phyloP scores from a whole-genome alignment of 2,797 vertebrate genomes.

The Diceros bicornis region DNA sequence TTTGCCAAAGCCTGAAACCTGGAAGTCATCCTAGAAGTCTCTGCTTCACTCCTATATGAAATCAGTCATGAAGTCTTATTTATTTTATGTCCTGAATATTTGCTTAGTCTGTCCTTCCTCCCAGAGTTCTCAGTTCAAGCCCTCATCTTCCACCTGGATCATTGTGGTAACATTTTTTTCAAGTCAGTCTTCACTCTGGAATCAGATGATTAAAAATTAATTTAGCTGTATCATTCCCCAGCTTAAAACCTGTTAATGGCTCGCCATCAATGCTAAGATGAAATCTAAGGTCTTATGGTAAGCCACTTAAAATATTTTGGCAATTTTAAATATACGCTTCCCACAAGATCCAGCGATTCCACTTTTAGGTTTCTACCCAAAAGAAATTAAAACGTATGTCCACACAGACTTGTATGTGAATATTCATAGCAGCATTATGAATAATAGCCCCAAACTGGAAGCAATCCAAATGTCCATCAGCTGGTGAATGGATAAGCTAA shows the following conservation, averaged over 20 bases:
- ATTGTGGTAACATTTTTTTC: neutral
- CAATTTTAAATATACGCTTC: neutral
- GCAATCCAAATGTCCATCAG: neutral
- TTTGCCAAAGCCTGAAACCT: neutral
- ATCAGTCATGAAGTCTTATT: neutral
- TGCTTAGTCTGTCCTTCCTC: neutral
- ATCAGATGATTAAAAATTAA: neutral
- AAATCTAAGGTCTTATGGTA: neutral
- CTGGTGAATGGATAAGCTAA: neutral
- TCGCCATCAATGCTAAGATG: neutral
- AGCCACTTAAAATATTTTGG: slow-evolving; percentile 1
- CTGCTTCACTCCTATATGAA: neutral
- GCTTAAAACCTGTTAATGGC: neutral
- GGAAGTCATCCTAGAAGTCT: neutral
- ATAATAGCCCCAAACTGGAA: neutral
- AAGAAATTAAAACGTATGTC: neutral
- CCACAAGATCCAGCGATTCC: neutral
- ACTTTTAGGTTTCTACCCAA: neutral
- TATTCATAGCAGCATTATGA: neutral
- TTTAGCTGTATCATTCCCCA: neutral
- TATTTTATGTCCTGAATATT: neutral
- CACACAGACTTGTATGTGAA: neutral
- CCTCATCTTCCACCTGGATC: neutral
- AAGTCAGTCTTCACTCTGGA: neutral
- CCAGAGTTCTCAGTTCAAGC: neutral